A percentile compares a stretch with the other conserved stretches of the same genome.
phyloP scores from a whole-genome alignment of 35 echinoderm and acorn worm species.

The Acanthaster planci region DNA sequence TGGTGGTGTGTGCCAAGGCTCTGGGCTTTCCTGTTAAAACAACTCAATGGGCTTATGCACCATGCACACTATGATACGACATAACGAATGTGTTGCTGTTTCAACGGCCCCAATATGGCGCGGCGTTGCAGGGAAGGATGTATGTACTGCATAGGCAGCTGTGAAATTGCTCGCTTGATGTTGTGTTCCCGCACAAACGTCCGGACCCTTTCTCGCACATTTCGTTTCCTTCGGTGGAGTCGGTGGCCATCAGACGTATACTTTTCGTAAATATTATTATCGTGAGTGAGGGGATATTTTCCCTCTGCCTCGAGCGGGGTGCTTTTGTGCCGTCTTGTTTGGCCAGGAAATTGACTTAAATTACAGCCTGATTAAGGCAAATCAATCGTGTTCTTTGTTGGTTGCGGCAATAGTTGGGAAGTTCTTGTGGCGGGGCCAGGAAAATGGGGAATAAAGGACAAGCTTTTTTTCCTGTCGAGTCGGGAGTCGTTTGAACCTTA shows the following conservation, averaged over 20 bases:
- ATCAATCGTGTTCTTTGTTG: constrained; percentile 18
- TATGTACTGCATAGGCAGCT: too few species aligned
- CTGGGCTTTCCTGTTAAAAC: too few species aligned
- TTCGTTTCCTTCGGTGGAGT: too few species aligned
- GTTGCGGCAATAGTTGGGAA: not conserved
- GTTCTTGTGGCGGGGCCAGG: constrained; percentile 11
- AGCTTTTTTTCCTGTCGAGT: not conserved
- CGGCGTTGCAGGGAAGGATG: too few species aligned
- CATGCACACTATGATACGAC: too few species aligned
- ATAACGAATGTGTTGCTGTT: too few species aligned
- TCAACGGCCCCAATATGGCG: too few species aligned
- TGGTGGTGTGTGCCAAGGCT: too few species aligned
- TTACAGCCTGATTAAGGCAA: constrained; percentile 23
- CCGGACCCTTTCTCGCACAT: too few species aligned
- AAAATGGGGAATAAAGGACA: not conserved
- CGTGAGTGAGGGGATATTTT: not conserved
- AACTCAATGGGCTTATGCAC: too few species aligned
- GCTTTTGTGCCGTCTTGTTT: constrained; percentile 21
- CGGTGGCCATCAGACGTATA: constrained; percentile 6
- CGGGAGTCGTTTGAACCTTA: constrained; percentile 2
- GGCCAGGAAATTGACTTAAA: constrained; percentile 25
- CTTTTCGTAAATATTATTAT: constrained; percentile 35
- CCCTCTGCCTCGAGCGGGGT: constrained; percentile 3
- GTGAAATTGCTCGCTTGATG: too few species aligned
- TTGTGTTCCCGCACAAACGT: too few species aligned